A percentile compares a stretch with the other conserved stretches of the same genome.
These are phyloP conservation scores for Pogonomyrmex californicus DNA, from an alignment of 1,140 invertebrate species.

Conservation along the genomic window DNA sequence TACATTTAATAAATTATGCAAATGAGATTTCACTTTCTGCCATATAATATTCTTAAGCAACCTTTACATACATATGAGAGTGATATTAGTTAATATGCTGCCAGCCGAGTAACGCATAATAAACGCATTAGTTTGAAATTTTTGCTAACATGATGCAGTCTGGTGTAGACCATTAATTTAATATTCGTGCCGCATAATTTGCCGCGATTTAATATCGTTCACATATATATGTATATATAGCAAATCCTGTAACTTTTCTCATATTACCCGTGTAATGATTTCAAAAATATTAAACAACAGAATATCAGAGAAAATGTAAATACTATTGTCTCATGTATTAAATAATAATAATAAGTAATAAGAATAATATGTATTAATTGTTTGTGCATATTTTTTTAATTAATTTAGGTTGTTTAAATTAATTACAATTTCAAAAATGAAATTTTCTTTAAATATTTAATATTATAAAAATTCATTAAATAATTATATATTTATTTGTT, in stretches of 20 bases:
- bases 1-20: constrained; percentile 48
- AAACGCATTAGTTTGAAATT: constrained; percentile 63
- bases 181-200: constrained; percentile 60
- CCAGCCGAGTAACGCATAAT: constrained; percentile 51
- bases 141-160: constrained; percentile 50
- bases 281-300: constrained; percentile 11
- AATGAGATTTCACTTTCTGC: constrained; percentile 28
- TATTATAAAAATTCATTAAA: not conserved
- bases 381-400: constrained; percentile 1
- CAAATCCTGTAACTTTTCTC: constrained; percentile 6
- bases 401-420: not conserved
- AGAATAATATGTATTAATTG: not conserved
- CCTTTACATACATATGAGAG: not conserved
- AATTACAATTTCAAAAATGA: not conserved
- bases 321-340: not conserved
- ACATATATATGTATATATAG: not conserved
- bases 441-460: not conserved
- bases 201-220: constrained; percentile 52
- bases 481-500: not conserved
- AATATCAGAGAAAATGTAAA: not conserved
- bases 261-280: not conserved
- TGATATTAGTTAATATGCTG: constrained; percentile 39
- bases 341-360: not conserved
- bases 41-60: constrained; percentile 35
- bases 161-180: constrained; percentile 54